phyloP scores from a whole-genome alignment of 2,113 vertebrate species.

The Panthera leo region DNA sequence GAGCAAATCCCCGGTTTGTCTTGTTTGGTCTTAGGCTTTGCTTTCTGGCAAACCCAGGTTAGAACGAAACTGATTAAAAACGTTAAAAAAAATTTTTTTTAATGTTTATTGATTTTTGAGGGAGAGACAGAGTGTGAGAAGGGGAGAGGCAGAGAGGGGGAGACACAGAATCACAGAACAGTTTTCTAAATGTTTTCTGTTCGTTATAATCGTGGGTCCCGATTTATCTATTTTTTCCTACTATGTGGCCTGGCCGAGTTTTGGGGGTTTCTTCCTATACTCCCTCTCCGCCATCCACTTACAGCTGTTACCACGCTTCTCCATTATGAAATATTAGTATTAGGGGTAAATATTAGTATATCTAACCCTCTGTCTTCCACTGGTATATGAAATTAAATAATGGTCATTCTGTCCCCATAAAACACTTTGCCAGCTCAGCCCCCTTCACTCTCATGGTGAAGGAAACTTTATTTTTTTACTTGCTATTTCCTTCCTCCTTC shows the following conservation, averaged over 20 bases:
- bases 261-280: neutral
- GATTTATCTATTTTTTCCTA: neutral
- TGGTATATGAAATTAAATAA: neutral
- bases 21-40: neutral
- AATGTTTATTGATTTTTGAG: no score
- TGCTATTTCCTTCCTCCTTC: neutral
- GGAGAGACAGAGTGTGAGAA: no score
- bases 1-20: no score
- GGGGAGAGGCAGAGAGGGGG: no score
- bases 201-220: neutral
- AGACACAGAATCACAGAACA: no score
- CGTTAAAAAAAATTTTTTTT: neutral
- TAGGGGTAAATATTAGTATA: neutral
- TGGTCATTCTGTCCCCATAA: neutral
- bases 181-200: neutral
- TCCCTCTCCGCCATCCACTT: neutral
- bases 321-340: neutral
- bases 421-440: neutral
- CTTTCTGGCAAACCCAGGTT: neutral
- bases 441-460: neutral
- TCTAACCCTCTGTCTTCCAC: neutral
- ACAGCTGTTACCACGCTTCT: neutral
- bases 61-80: neutral
- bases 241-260: neutral
- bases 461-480: neutral